Conservation (phyloP, 2,888 invertebrate genomes). For the Leptinotarsa rubiginosa region DNA sequence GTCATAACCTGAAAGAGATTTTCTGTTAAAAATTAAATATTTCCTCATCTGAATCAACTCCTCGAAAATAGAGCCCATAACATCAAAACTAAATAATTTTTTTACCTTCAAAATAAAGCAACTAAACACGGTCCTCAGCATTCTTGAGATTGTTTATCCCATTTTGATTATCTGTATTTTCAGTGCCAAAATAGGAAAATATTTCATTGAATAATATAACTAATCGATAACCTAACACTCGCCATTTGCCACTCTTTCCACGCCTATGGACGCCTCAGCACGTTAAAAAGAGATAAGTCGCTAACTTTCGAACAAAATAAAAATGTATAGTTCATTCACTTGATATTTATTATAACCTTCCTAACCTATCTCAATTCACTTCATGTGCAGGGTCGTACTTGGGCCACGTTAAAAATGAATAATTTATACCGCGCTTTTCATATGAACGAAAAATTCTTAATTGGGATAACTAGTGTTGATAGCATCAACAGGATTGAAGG, state of each 20-base stretch:
- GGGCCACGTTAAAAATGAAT: constrained; percentile 42
- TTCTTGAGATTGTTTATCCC: no score
- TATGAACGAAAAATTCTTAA: constrained; percentile 38
- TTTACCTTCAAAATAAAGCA: no score
- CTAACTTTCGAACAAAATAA: constrained; percentile 49
- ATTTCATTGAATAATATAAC: no score
- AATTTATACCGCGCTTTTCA: constrained; percentile 37
- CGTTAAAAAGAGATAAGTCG: constrained; percentile 40
- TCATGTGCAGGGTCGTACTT: constrained; percentile 49
- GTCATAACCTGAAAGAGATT: no score
- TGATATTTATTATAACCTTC: constrained; percentile 65
- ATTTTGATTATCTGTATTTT: neutral
- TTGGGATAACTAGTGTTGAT: constrained; percentile 36
- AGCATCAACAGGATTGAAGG: constrained; percentile 27
- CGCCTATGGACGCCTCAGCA: constrained; percentile 32
- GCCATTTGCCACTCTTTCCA: neutral
- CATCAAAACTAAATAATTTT: no score
- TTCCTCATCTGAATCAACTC: no score
- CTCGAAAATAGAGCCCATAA: no score
- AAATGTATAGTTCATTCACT: constrained; percentile 63
- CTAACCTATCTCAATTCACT: constrained; percentile 63
- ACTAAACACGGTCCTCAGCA: no score
- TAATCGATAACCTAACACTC: neutral
- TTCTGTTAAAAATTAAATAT: no score
- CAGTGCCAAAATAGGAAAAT: neutral